Conservation (phyloP, 2,113 vertebrate genomes). For the Ceratotherium simum region DNA sequence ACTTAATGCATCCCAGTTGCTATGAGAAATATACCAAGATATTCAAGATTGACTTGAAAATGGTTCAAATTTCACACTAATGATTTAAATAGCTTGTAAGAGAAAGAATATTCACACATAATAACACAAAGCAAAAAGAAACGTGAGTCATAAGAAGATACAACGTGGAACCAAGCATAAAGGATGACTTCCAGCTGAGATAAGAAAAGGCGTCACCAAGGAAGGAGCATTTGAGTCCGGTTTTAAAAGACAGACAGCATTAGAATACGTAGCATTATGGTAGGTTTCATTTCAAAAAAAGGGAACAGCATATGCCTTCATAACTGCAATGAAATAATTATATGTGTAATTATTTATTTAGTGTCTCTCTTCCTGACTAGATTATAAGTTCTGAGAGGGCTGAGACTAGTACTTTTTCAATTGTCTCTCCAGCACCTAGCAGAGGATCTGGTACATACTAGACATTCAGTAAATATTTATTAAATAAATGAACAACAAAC, state of each 20-base stretch:
- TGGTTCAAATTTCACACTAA: not conserved
- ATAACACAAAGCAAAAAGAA: not conserved
- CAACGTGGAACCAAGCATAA: not conserved
- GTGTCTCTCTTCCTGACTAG: not conserved
- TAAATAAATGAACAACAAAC: slow-evolving; percentile 22
- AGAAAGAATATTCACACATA: not conserved
- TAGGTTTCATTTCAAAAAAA: not conserved
- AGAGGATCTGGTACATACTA: not conserved
- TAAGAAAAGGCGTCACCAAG: not conserved
- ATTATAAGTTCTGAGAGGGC: not conserved
- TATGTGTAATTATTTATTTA: not conserved
- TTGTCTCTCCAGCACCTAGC: not conserved
- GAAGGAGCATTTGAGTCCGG: not conserved
- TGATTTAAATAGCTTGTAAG: not conserved
- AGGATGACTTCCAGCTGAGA: not conserved
- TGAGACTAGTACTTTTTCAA: not conserved
- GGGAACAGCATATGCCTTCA: not conserved
- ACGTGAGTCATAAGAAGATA: not conserved
- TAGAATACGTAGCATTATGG: not conserved
- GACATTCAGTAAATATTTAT: not conserved
- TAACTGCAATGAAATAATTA: not conserved
- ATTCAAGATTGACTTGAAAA: not conserved
- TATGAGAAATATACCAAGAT: not conserved
- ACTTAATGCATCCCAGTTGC: not conserved
- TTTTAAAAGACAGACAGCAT: slow-evolving; percentile 12